phyloP scores from a whole-genome alignment of 2,888 invertebrate genomes.

The Parnassius glacialis region DNA sequence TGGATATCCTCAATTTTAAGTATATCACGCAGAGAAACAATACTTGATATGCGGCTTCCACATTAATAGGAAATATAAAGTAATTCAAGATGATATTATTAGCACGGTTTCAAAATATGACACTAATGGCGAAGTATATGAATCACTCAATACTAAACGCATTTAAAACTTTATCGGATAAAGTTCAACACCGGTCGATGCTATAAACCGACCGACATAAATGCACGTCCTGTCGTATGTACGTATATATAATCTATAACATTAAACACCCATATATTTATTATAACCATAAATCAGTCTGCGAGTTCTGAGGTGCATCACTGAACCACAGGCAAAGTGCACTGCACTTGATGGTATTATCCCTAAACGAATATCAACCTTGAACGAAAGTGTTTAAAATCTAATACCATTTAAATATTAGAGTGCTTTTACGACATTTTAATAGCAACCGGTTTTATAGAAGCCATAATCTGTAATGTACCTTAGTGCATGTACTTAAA shows the following conservation, averaged over 20 bases:
- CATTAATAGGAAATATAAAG: no score
- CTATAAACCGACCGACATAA: constrained; percentile 14
- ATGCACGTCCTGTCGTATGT: constrained; percentile 11
- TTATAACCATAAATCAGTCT: constrained; percentile 77
- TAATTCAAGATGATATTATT: no score
- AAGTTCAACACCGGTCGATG: constrained; percentile 23
- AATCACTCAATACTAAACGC: constrained; percentile 14
- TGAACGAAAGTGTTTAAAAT: constrained; percentile 27
- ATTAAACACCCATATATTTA: constrained; percentile 78
- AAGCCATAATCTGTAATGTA: constrained; percentile 48
- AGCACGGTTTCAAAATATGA: no score
- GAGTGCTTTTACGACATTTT: constrained; percentile 36
- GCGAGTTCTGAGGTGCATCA: constrained; percentile 68
- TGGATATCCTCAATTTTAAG: no score
- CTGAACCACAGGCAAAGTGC: constrained; percentile 63
- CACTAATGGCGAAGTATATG: no score
- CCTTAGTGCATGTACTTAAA: constrained; percentile 50
- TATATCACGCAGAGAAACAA: no score
- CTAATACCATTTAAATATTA: constrained; percentile 26
- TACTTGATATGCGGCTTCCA: no score
- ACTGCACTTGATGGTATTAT: constrained; percentile 57
- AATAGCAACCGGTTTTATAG: constrained; percentile 32
- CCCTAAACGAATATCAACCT: constrained; percentile 30
- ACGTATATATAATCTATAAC: constrained; percentile 67
- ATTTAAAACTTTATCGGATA: constrained; percentile 14